Base-by-base conservation (phyloP, 2,113 vertebrate genomes). In the Holacanthus passer region DNA sequence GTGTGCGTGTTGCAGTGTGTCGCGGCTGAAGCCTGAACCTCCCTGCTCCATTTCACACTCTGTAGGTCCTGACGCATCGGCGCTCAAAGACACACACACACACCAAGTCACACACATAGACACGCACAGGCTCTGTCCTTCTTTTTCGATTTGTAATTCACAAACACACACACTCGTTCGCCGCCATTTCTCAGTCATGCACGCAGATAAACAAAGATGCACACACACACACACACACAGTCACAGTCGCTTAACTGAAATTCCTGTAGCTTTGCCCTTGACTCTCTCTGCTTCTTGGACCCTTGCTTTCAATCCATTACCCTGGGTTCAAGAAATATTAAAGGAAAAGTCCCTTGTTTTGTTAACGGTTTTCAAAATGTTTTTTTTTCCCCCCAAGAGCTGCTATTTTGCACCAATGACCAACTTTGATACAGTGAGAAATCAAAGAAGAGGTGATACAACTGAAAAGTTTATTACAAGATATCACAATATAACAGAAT, bases 11-110 rank as follows among this genome's bases (percentile, higher is more conserved):
- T 48, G 20, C 22, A 74, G 74, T 83, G 73, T 89, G 85, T 87
- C 27, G 17, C 1, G 56, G 66, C 75, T 93, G 82, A 84, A 82
- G 84, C 70, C 69, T 87, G 68, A 87, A 82, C 76, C 79, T 75
- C 64, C 64, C 83, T 84, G 88, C 82, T 89, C 85, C 86, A 89
- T 92, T 92, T 91, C 88, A 88, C 88, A 88, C 87, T 90, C 85
- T 81, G 82, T 86, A 86, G 91, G 85, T 87, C 84, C 80, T 82
- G 63, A 82, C 31, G 39, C 77, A 72, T 86, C 69, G 6, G 48
- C 43, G 0, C 68, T 64, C 50, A 71, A 39, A 73, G 53, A 72
- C 56, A 76, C 55, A 78, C 76, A 60, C 31, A 72, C 37, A 67
- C 64, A 47, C 43, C 55, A n/a, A 58, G 29, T n/a, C 43, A 70